Evolutionary conservation across 1,140 invertebrate species (phyloP).

Genomic region (Ylistrum balloti): DNA sequence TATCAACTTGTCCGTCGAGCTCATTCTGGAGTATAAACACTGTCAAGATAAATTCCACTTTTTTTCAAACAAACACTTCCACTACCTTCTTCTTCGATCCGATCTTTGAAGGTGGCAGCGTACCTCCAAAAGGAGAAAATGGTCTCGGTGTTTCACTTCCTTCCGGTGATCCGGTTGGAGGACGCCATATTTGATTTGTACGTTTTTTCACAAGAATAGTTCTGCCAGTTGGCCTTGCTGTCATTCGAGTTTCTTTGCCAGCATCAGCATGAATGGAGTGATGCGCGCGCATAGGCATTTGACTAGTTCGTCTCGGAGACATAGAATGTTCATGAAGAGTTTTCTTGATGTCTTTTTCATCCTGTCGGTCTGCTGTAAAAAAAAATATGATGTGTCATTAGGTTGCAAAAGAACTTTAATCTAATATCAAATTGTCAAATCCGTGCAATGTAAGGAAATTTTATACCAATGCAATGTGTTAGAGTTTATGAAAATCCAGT

Average conservation of each 20-base stretch:
- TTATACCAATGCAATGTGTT: too few relatives aligned
- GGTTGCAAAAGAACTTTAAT: too few relatives aligned
- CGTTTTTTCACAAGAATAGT: slow-evolving; percentile 39
- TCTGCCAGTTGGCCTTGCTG: neutral
- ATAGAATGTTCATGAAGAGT: slow-evolving; percentile 26
- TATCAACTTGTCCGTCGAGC: too few relatives aligned
- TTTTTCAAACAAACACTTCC: too few relatives aligned
- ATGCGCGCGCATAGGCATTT: slow-evolving; percentile 37
- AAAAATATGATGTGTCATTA: too few relatives aligned
- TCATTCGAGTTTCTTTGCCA: neutral
- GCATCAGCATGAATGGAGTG: neutral
- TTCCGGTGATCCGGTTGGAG: neutral
- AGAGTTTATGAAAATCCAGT: too few relatives aligned
- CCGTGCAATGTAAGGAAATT: too few relatives aligned
- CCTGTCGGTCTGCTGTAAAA: neutral
- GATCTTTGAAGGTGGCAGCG: slow-evolving; percentile 3
- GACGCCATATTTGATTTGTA: neutral
- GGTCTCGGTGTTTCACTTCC: neutral
- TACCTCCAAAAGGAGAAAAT: neutral
- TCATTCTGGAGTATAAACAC: too few relatives aligned
- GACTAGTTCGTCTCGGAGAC: slow-evolving; percentile 26
- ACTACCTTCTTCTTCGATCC: neutral
- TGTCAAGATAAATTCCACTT: too few relatives aligned
- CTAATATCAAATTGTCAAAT: too few relatives aligned
- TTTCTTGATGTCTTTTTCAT: slow-evolving; percentile 24